Base-by-base conservation (phyloP, 1,140 invertebrate species). In the Bombus vancouverensis region DNA sequence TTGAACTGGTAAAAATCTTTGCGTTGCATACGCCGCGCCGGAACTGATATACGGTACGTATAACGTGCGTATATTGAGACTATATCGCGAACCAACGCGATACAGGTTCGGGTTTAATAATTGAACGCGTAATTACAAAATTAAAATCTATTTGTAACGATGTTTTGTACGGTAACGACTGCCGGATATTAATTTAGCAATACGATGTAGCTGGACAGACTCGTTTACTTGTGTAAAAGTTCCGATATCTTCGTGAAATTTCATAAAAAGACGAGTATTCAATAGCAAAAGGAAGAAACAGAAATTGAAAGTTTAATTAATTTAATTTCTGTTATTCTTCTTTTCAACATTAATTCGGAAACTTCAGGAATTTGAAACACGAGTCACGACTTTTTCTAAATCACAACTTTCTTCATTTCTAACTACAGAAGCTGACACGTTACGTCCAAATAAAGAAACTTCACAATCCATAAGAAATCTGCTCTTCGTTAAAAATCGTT, bases 1-100 rank as follows among this genome's bases (percentile, higher is more conserved):
- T 81, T 81, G 66, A 81, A 81, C 66, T 81, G 79, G 34, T 81
- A 47, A 68, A 81, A 72, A 71, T 81, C 66, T 57, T 81, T 81
- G 34, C 44, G 44, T 28, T 57, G 37, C 57, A 18, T n/a, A 13
- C 59, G n/a, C 39, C 73, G 8, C 2, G 22, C 47, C 47, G 28
- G 47, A n/a, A 75, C 47, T 34, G 22, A 57, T 75, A 37, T 15
- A 75, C 13, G 18, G 10, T 1, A 32, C 10, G 5, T 25, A 32
- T 34, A 28, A n/a, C 42, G n/a, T 22, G 39, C 5, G 25, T 44
- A 44, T 73, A 73, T 73, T 44, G 15, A 15, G 10, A 32, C 15
- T 44, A n/a, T 22, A 73, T 22, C 9, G 39, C n/a, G 39, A 32
- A 32, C 28, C 28, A 73, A 15, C 22, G n/a, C 12, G 0, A 15